Conservation (phyloP, 2,113 vertebrate genomes). For the Prunella himalayana region DNA sequence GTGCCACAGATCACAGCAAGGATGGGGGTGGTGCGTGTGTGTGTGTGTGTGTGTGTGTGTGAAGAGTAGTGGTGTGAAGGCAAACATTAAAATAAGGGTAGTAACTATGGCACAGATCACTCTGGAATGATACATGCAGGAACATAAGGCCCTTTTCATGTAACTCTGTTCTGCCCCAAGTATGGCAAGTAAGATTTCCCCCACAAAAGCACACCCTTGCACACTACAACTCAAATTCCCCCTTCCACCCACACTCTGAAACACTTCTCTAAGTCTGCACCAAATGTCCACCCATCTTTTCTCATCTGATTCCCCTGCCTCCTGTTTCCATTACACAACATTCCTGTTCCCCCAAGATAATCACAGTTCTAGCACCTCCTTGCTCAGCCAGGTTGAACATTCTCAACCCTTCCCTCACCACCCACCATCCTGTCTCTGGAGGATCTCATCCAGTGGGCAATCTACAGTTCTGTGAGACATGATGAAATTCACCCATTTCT, state of each 20-base stretch:
- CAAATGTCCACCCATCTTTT: background rate
- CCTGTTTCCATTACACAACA: background rate
- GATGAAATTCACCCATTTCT: background rate
- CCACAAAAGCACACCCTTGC: background rate
- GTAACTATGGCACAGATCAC: background rate
- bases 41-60: too few species aligned
- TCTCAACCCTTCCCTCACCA: background rate
- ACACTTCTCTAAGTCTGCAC: background rate
- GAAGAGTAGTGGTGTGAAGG: background rate
- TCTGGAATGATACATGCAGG: background rate
- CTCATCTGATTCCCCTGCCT: background rate
- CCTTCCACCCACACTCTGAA: background rate
- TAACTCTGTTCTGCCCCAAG: background rate
- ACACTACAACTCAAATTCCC: background rate
- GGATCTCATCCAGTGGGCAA: background rate
- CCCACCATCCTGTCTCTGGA: background rate
- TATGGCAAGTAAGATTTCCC: rapidly evolving
- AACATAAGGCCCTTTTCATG: background rate
- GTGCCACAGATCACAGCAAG: background rate
- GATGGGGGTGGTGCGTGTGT: too few species aligned
- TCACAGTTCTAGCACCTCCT: background rate
- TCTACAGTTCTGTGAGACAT: background rate
- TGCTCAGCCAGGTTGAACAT: background rate
- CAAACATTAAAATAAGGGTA: background rate
- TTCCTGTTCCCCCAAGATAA: background rate